These are phyloP conservation scores for Drosophila lacicola DNA, from an alignment of 2,888 invertebrate genomes.

Conservation along the genomic window DNA sequence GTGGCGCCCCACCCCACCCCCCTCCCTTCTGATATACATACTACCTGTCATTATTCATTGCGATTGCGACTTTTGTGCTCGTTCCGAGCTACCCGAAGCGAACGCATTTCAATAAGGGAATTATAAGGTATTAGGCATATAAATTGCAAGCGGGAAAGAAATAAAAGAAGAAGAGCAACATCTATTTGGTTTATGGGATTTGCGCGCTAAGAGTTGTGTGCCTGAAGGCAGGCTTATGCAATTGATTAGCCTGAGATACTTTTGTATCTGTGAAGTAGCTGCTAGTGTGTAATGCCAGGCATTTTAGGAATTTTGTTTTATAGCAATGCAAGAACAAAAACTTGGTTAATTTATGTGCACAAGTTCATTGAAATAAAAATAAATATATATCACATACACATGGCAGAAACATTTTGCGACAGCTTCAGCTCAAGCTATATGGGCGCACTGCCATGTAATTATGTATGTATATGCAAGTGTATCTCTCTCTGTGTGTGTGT, in stretches of 20 bases:
- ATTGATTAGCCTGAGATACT: constrained; percentile 47
- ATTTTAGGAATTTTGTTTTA: constrained; percentile 45
- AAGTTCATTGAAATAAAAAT: constrained; percentile 39
- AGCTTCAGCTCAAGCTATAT: constrained; percentile 21
- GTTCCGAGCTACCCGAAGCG: constrained; percentile 14
- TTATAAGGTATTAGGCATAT: constrained; percentile 67
- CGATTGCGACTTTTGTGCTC: constrained; percentile 41
- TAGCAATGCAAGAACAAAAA: constrained; percentile 6
- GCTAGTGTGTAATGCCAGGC: constrained; percentile 17
- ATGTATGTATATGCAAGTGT: constrained; percentile 13
- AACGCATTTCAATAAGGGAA: constrained; percentile 68
- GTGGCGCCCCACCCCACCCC: not conserved
- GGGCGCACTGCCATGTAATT: constrained; percentile 61
- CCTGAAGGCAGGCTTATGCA: constrained; percentile 52
- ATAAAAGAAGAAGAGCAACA: not conserved
- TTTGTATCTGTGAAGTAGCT: constrained; percentile 16
- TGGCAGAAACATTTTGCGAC: constrained; percentile 27
- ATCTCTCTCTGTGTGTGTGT: constrained; percentile 16
- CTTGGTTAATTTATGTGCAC: constrained; percentile 65
- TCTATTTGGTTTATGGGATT: constrained; percentile 24
- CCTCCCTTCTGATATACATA: not conserved
- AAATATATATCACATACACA: constrained; percentile 34
- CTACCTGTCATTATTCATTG: constrained; percentile 58
- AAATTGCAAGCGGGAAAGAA: constrained; percentile 20
- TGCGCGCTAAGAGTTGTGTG: constrained; percentile 30